phyloP scores from a whole-genome alignment of 1,140 invertebrate species.

The Scylla paramamosain region DNA sequence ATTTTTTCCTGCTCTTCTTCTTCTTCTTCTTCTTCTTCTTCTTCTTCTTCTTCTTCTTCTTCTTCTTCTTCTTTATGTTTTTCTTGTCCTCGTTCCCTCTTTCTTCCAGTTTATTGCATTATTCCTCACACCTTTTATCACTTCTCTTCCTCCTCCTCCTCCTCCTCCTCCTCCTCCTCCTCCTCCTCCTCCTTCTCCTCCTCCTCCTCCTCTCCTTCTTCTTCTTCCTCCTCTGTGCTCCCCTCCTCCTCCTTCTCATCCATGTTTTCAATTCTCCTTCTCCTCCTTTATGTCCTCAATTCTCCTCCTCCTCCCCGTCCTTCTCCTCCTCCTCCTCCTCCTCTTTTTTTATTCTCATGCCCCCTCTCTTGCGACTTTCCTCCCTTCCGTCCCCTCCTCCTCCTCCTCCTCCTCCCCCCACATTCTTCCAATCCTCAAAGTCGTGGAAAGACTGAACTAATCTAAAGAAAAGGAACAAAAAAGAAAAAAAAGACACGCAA shows the following conservation, averaged over 20 bases:
- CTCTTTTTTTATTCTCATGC: neutral
- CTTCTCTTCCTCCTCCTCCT: neutral
- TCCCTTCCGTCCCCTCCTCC: neutral
- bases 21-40: conserved; percentile 7
- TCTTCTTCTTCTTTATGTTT: neutral
- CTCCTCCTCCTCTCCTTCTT: neutral
- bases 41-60: too few relatives aligned
- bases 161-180: neutral
- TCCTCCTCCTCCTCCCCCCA: neutral
- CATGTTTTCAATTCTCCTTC: too few relatives aligned
- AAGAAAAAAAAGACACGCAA: neutral
- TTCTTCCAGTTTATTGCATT: neutral
- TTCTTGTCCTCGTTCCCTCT: neutral
- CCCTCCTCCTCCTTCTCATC: too few relatives aligned
- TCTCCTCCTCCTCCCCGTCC: too few relatives aligned
- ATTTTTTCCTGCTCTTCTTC: neutral
- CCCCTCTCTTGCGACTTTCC: neutral
- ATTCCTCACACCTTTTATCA: neutral
- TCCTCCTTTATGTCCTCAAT: too few relatives aligned
- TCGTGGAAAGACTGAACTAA: neutral
- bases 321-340: neutral
- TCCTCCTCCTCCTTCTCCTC: neutral
- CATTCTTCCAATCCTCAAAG: neutral
- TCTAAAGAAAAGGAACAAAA: conserved; percentile 4
- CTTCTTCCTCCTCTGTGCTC: neutral